Base-by-base conservation (phyloP, 2,888 invertebrate species). In the Trilocha varians region DNA sequence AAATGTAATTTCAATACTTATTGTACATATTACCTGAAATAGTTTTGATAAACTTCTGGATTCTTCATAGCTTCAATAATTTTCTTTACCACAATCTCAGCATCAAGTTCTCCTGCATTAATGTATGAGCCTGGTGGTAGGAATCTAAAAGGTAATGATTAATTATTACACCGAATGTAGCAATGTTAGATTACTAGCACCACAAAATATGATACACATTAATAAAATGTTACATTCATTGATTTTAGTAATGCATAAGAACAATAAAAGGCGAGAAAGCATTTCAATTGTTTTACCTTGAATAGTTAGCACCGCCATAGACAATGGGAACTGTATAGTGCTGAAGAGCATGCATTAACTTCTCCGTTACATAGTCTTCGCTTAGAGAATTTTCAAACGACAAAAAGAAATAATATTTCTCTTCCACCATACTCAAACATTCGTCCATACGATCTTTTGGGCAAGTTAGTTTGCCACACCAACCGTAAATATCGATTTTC, bases 221-320 rank as follows among this genome's bases (percentile, higher is more conserved):
- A n/a, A n/a, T n/a, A n/a, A n/a, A n/a, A n/a, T n/a, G n/a, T n/a
- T n/a, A n/a, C n/a, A n/a, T n/a, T n/a, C n/a, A n/a, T n/a, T n/a
- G n/a, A n/a, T n/a, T n/a, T n/a, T n/a, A 14, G 4, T 34, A 34
- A n/a, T 34, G 5, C 6, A 34, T 2, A 34, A 6, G 13, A 4
- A 14, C n/a, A 8, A 34, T 13, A 13, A 18, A 38, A 25, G 16
- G 11, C 9, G 6, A 11, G n/a, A 33, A 34, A 33, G 3, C 3
- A 33, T 15, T 35, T 34, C n/a, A 3, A 16, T 13, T 13, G 1
- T 32, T 14, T 25, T 58, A 79, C 80, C 79, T 71, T 1, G 67
- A 70, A 69, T 92, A 92, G 70, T 92, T 87, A 15, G 88, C 88
- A n/a, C 89, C 90, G 2, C 92, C 91, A 74, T 87, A 90, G 5